phyloP scores from a whole-genome alignment of 2,113 vertebrate genomes.

The Caretta caretta region DNA sequence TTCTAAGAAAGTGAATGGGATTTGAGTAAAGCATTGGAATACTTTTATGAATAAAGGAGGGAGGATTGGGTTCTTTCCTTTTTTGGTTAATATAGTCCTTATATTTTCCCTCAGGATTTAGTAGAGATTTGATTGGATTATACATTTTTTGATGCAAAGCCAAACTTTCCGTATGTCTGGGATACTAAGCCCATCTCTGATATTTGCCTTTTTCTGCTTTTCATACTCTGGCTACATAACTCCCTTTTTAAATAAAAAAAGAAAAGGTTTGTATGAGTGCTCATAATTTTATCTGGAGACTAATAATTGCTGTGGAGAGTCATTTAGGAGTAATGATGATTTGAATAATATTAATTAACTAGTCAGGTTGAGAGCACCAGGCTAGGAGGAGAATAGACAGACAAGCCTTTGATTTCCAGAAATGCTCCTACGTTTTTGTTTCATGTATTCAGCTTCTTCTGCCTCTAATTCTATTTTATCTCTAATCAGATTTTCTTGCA shows the following conservation, averaged over 20 bases:
- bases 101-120: neutral
- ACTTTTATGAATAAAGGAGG: neutral
- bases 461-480: neutral
- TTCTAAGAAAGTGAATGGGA: neutral
- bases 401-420: constrained; percentile 45
- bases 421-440: neutral
- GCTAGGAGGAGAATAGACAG: constrained; percentile 31
- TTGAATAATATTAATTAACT: constrained; percentile 58
- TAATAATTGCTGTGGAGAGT: constrained; percentile 56
- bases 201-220: constrained; percentile 20
- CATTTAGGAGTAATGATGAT: constrained; percentile 49
- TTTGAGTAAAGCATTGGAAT: neutral
- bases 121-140: neutral
- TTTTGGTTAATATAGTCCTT: neutral
- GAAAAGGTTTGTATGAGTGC: neutral
- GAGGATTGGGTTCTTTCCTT: neutral
- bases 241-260: neutral
- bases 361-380: neutral
- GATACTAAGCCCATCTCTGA: neutral
- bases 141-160: neutral
- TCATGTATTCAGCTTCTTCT: neutral
- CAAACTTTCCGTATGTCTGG: neutral
- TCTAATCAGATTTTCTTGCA: neutral
- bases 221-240: accelerated
- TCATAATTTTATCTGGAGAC: constrained; percentile 44